phyloP scores from a whole-genome alignment of 2,113 vertebrate species.

The Tursiops truncatus region DNA sequence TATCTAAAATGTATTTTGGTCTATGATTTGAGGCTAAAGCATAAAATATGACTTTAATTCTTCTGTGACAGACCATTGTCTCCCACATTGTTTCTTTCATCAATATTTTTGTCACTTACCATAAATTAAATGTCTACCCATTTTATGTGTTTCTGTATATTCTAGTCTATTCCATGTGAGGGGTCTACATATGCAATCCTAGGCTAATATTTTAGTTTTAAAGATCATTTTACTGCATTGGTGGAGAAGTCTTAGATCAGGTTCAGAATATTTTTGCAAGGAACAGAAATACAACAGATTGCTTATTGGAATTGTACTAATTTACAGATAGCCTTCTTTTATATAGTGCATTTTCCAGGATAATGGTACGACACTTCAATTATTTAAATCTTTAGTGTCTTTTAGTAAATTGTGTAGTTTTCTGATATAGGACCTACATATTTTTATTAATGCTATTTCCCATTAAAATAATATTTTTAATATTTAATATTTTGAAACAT shows the following conservation, averaged over 20 bases:
- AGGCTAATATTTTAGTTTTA: background rate
- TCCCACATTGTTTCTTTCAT: background rate
- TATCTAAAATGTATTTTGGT: background rate
- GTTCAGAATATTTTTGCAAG: background rate
- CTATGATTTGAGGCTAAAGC: background rate
- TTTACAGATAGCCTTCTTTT: background rate
- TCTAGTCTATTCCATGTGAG: background rate
- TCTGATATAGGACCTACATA: background rate
- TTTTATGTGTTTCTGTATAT: background rate
- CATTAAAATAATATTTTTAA: background rate
- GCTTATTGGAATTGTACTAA: background rate
- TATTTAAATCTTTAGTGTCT: background rate
- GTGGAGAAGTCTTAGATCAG: background rate
- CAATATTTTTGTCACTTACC: background rate
- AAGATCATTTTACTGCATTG: background rate
- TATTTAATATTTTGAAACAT: background rate
- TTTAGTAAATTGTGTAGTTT: background rate
- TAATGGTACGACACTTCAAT: background rate
- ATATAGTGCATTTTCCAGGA: background rate
- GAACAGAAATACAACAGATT: background rate
- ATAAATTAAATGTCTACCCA: background rate
- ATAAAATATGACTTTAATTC: background rate
- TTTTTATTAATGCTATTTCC: background rate
- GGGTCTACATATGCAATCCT: background rate
- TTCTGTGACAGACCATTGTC: background rate